Evolutionary conservation across 2,113 vertebrate genomes (phyloP), one percentile per base, ranked within the genome.

Genomic region (Lates calcarifer): DNA sequence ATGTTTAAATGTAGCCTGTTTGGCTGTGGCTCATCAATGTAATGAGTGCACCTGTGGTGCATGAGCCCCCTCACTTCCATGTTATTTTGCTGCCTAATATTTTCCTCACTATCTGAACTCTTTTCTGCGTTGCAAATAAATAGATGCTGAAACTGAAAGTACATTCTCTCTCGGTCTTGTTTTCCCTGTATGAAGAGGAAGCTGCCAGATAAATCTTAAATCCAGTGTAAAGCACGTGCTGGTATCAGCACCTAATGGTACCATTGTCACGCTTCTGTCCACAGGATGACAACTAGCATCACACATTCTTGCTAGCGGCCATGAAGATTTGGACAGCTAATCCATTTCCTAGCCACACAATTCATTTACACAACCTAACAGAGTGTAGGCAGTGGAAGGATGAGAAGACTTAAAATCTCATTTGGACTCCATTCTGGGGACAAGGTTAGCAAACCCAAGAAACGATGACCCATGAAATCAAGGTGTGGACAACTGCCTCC

Each of bases 391-490:
- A 39, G 39, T 26, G 57, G 62, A 35, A 53, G 43, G 74, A 77
- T 67, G 73, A 66, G 33, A 39, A 33, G 73, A 58, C 62, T 77
- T 77, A 56, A 72, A 84, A 79, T 74, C 82, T 85, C 35, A 87
- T 86, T 87, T 82, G 66, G 69, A 90, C 47, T 74, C 79, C n/a
- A 37, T 77, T 71, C 72, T 71, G 29, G 35, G 31, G 37, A 39
- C 37, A 61, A 79, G 83, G 74, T 29, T 75, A 73, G 74, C 45
- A 68, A 65, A 82, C 84, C 75, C 69, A 58, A 24, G 79, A 74
- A 72, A 88, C 51, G 10, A 63, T 81, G 87, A 90, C 82, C 90
- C 75, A 17, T 88, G 89, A 90, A 90, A 90, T 87, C 62, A 77
- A 67, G 77, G 82, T 49, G 61, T 4, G 7, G 39, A 83, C 65